Evolutionary conservation across 2,113 vertebrate species (phyloP).

Genomic region (Aspiorhynchus laticeps): DNA sequence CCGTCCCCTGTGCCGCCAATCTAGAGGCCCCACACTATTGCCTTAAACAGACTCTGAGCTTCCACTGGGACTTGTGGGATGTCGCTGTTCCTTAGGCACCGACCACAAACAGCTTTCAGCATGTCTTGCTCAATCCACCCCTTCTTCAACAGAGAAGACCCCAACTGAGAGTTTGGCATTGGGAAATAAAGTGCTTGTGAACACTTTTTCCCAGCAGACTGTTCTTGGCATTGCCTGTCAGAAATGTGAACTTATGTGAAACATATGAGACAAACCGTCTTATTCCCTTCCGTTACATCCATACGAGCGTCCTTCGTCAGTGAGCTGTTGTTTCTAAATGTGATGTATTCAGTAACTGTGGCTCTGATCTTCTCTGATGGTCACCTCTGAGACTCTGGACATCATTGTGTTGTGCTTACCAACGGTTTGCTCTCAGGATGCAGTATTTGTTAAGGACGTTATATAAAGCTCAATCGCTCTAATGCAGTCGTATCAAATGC

Average conservation of each 20-base stretch:
- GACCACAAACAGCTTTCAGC: constrained; percentile 30
- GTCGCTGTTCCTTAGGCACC: constrained; percentile 41
- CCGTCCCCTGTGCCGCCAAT: constrained; percentile 16
- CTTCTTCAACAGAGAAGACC: constrained; percentile 11
- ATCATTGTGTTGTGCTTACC: constrained; percentile 29
- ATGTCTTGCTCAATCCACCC: constrained; percentile 10
- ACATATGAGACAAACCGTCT: constrained; percentile 1
- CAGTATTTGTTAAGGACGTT: constrained; percentile 43
- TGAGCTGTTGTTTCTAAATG: constrained; percentile 15
- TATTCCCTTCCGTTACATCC: neutral
- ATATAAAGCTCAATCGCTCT: constrained; percentile 23
- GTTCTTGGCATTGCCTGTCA: neutral
- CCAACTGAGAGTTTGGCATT: constrained; percentile 6
- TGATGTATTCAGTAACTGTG: constrained; percentile 4
- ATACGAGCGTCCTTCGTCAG: neutral
- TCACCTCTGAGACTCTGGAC: constrained; percentile 15
- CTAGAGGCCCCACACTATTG: constrained; percentile 47
- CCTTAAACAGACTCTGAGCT: constrained; percentile 56
- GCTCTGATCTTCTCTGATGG: neutral
- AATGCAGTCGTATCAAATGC: constrained; percentile 38
- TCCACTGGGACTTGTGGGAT: constrained; percentile 40
- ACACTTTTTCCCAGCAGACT: constrained; percentile 27
- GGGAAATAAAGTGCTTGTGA: constrained; percentile 9
- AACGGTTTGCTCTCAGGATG: constrained; percentile 53
- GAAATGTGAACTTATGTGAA: constrained; percentile 29